Percentiles rank a stretch among this genome's conserved stretches.
Conservation (phyloP, 2,797 vertebrate genomes). For the Crypturellus tataupa region DNA sequence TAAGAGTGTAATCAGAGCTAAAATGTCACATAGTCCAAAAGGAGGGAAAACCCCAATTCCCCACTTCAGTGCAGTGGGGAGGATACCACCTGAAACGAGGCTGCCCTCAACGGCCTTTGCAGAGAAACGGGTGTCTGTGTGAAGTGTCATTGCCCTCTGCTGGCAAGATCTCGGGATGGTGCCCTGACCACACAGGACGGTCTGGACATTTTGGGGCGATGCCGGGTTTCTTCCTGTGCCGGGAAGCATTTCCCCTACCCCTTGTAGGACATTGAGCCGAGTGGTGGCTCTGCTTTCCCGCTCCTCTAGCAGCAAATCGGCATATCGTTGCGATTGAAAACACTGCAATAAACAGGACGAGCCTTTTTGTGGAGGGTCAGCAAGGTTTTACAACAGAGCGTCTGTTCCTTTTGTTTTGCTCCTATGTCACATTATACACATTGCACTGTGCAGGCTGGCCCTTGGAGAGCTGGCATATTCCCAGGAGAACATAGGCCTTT, state of each 20-base stretch:
- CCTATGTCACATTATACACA: background rate
- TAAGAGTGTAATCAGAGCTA: background rate
- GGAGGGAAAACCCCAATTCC: background rate
- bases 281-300: accelerated
- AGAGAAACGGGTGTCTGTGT: accelerated
- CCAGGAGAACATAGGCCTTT: background rate
- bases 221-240: background rate
- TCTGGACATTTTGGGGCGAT: accelerated
- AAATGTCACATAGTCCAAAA: background rate
- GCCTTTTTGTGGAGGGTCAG: background rate
- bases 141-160: conserved; percentile 47
- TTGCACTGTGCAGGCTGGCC: background rate
- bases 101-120: accelerated
- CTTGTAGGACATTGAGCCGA: accelerated
- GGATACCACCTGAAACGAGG: background rate
- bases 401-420: background rate
- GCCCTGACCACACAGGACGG: accelerated
- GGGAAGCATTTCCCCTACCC: background rate
- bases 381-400: background rate
- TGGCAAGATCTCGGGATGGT: background rate
- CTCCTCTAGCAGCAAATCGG: background rate
- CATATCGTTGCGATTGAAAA: background rate
- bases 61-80: background rate
- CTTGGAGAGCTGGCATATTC: background rate
- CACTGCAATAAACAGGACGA: background rate